Base-by-base conservation (phyloP, 64 coral and sea anemone species). In the Montipora cactus region DNA sequence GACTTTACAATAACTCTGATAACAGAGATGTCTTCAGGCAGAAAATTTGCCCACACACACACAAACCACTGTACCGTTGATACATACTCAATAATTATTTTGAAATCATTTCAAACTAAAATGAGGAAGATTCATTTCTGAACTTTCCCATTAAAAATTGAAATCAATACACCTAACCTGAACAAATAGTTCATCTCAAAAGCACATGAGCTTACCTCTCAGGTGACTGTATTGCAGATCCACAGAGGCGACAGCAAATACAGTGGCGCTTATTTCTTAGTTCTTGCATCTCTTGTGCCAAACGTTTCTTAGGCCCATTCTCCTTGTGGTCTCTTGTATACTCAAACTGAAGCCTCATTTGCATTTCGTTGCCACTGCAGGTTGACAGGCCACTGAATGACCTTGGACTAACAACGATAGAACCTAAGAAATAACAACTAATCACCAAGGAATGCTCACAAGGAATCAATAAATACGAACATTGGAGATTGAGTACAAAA, bases 331-430 rank as follows among this genome's bases (percentile, higher is more conserved):
- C 57, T 25, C 10, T 48, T 44, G 7, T 59, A 6, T 77, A 14
- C 76, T 76, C 49, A 47, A 91, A 82, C 13, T 74, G 66, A 71
- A 91, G 69, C 23, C 90, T 81, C 78, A 91, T 91, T 73, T 93
- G 92, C 68, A 93, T 25, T 46, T 80, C 92, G 11, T 15, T 88
- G 2, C 74, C 83, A 37, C 51, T 49, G 49, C 77, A 77, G 14
- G 67, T n/a, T 79, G 75, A 87, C 10, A 93, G 14, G 7, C 92
- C 84, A 80, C 77, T 87, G 37, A 74, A 79, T 18, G 47, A 68
- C 12, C 66, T 61, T 52, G 92, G 92, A 44, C 68, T 75, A 48
- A 93, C 5, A 18, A 12, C 88, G 37, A 92, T 70, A 69, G 44
- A 10, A 71, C 15, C 82, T 86, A 12, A n/a, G 4, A 25, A 5